Evolutionary conservation across 1,140 invertebrate genomes (phyloP).

Genomic region (Drosophila oshimai): DNA sequence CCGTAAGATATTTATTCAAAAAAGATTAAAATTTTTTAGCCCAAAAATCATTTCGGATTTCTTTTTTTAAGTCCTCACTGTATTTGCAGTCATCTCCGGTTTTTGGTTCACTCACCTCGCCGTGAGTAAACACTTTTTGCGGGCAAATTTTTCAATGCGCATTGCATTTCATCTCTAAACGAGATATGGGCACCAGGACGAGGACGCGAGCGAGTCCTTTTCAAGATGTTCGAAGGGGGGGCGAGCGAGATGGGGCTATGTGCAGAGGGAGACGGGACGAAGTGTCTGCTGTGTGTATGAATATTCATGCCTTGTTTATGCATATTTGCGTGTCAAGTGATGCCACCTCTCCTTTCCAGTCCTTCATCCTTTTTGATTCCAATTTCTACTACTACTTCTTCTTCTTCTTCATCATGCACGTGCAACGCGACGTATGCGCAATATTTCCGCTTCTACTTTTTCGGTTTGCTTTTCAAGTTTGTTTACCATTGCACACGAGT

Average conservation of each 20-base stretch:
- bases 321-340: slow-evolving; percentile 82
- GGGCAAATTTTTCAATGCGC: slow-evolving; percentile 71
- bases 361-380: slow-evolving; percentile 23
- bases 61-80: not conserved
- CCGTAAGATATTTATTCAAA: too few species aligned
- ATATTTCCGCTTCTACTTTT: slow-evolving; percentile 50
- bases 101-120: slow-evolving; percentile 47
- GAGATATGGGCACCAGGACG: slow-evolving; percentile 59
- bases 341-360: slow-evolving; percentile 15
- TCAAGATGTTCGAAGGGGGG: slow-evolving; percentile 27
- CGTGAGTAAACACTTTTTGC: slow-evolving; percentile 61
- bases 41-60: not conserved
- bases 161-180: slow-evolving; percentile 82
- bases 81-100: slow-evolving; percentile 19
- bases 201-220: slow-evolving; percentile 57
- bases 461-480: slow-evolving; percentile 65
- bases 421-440: slow-evolving; percentile 64
- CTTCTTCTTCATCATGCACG: slow-evolving; percentile 1
- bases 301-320: slow-evolving; percentile 81
- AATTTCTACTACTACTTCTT: slow-evolving; percentile 8
- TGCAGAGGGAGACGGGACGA: slow-evolving; percentile 3
- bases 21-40: too few species aligned
- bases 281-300: slow-evolving; percentile 58
- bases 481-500: slow-evolving; percentile 53
- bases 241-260: slow-evolving; percentile 1